phyloP scores from a whole-genome alignment of 2,888 invertebrate species.

The Sthenelais limicola region DNA sequence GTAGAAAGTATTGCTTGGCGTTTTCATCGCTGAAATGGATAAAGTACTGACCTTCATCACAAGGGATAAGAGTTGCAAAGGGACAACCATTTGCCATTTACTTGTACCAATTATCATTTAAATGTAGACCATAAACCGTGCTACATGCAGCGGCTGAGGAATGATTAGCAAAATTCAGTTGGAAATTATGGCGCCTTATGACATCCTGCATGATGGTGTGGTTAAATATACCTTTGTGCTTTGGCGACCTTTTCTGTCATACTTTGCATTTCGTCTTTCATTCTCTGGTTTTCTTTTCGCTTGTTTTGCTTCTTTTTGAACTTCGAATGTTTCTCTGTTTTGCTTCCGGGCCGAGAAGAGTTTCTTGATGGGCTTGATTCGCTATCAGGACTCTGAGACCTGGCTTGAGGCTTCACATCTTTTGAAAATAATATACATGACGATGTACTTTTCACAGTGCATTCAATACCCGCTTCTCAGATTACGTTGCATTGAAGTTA shows the following conservation, averaged over 20 bases:
- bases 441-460: no score
- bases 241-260: constrained; percentile 36
- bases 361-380: constrained; percentile 40
- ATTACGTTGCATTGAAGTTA: no score
- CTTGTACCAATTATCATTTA: no score
- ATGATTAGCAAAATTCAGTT: no score
- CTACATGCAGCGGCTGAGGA: no score
- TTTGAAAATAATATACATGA: no score
- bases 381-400: constrained; percentile 53
- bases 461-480: no score
- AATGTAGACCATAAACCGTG: no score
- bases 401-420: constrained; percentile 48
- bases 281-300: background rate
- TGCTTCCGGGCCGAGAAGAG: constrained; percentile 35
- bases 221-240: background rate
- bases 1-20: constrained; percentile 63
- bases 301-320: constrained; percentile 28
- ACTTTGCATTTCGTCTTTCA: constrained; percentile 27
- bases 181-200: no score
- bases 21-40: background rate
- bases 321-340: constrained; percentile 2
- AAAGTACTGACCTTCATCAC: background rate
- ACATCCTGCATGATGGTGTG: no score
- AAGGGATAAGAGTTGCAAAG: no score
- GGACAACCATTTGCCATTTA: no score